Evolutionary conservation across 2,113 vertebrate species (phyloP), one percentile per base, ranked within the genome.

Genomic region (Poeciliopsis occidentalis): DNA sequence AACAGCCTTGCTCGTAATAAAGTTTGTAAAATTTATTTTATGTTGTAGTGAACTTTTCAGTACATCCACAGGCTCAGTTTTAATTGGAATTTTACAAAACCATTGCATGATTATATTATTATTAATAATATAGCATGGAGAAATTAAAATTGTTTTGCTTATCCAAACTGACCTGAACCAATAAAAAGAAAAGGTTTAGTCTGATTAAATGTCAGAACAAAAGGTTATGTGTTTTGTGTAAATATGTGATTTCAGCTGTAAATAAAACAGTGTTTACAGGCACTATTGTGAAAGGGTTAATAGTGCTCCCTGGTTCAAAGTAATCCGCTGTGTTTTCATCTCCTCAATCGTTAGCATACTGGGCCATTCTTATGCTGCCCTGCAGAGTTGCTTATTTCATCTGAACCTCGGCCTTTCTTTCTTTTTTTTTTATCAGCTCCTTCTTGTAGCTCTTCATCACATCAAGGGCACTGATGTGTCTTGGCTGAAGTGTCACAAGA

Each of bases 401-500:
- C 75, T 92, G 87, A 90, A 89, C 88, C 87, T 90, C 85, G 81
- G 80, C 62, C 84, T 81, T 47, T 62, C 69, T 81, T 72, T 66
- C 74, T 68, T 74, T 69, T 27, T 27, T 27, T 75, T 73, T 84
- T 87, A 72, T 79, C 82, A 79, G 64, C 44, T 44, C 73, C 69
- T 79, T 82, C 81, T 82, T 69, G 24, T 81, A 80, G 88, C 82
- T 87, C 73, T 76, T 66, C 74, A 80, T 79, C 89, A 78, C 68
- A 87, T 88, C 89, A 94, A 92, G 89, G 91, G 71, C 89, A 80
- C 29, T 80, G 78, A 71, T 72, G 54, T 75, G 67, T 80, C 65
- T 64, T 76, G 66, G 76, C 89, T 67, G 26, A 74, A 87, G 90
- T 78, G 79, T 75, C 74, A 73, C 66, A 73, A 61, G 69, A 85